Conservation (phyloP, 2,888 invertebrate genomes). For the Blastobasis adustella region DNA sequence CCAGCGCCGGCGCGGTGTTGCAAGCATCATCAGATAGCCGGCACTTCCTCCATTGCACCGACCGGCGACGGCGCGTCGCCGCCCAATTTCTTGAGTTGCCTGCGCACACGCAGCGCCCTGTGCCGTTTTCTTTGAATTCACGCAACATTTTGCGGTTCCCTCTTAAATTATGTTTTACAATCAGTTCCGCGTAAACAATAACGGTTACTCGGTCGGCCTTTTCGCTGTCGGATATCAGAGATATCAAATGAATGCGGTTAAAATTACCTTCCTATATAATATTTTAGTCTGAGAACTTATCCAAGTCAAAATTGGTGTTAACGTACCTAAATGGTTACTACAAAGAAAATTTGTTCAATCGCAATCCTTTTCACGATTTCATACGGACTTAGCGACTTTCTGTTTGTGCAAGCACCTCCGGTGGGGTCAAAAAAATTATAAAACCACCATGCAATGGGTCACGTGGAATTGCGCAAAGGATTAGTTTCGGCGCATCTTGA, state of each 20-base stretch:
- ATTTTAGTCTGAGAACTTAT: too few relatives aligned
- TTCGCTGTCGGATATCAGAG: too few relatives aligned
- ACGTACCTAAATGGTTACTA: too few relatives aligned
- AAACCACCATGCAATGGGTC: slow-evolving; percentile 5
- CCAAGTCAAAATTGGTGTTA: too few relatives aligned
- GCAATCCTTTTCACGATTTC: too few relatives aligned
- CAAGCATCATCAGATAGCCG: slow-evolving; percentile 39
- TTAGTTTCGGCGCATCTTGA: slow-evolving; percentile 57
- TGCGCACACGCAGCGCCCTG: slow-evolving; percentile 17
- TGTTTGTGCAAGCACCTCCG: not conserved
- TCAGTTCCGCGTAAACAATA: too few relatives aligned
- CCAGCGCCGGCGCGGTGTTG: slow-evolving; percentile 18
- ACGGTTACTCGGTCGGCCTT: too few relatives aligned
- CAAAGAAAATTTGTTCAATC: too few relatives aligned
- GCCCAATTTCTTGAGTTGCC: slow-evolving; percentile 46
- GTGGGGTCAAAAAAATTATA: not conserved
- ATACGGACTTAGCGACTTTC: too few relatives aligned
- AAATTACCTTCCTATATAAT: too few relatives aligned
- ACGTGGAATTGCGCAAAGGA: slow-evolving; percentile 41
- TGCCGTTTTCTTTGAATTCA: slow-evolving; percentile 30
- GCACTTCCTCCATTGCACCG: slow-evolving; percentile 56
- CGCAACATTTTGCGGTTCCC: slow-evolving; percentile 26
- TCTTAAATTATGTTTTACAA: slow-evolving; percentile 18
- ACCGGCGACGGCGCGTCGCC: slow-evolving; percentile 18
- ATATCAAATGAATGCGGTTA: too few relatives aligned